Conservation (phyloP, 2,113 vertebrate genomes). For the Panthera uncia region DNA sequence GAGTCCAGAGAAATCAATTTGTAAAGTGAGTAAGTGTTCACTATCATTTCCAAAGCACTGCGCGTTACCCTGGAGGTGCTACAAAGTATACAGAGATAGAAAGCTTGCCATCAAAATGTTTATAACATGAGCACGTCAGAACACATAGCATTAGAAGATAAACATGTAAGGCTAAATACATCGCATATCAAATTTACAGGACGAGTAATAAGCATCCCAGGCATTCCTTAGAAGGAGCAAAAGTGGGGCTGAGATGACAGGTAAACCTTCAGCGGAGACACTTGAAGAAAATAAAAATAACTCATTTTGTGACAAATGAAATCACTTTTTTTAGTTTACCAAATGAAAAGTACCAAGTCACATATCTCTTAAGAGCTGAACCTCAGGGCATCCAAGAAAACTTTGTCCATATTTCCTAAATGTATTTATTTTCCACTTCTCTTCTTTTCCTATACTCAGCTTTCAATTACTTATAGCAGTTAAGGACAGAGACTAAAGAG, state of each 20-base stretch:
- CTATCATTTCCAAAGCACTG: neutral
- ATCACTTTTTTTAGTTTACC: neutral
- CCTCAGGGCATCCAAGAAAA: neutral
- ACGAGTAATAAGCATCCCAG: neutral
- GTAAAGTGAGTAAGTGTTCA: neutral
- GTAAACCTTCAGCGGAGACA: neutral
- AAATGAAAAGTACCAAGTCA: neutral
- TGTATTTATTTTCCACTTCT: neutral
- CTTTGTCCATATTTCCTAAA: neutral
- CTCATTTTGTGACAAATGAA: neutral
- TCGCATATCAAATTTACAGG: neutral
- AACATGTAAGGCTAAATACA: neutral
- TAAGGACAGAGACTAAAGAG: neutral
- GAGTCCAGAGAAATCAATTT: neutral
- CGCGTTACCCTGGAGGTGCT: neutral
- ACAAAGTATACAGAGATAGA: neutral
- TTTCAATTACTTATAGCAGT: neutral
- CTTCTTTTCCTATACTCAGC: neutral
- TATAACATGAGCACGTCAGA: neutral
- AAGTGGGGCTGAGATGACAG: neutral
- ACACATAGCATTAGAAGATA: neutral
- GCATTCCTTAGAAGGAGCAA: neutral
- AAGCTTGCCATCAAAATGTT: neutral
- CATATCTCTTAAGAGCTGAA: neutral
- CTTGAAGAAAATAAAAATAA: neutral